Percentiles rank a stretch among this genome's conserved stretches.
Evolutionary conservation across 2,888 invertebrate genomes (phyloP).

Genomic region (Morpho helenor): DNA sequence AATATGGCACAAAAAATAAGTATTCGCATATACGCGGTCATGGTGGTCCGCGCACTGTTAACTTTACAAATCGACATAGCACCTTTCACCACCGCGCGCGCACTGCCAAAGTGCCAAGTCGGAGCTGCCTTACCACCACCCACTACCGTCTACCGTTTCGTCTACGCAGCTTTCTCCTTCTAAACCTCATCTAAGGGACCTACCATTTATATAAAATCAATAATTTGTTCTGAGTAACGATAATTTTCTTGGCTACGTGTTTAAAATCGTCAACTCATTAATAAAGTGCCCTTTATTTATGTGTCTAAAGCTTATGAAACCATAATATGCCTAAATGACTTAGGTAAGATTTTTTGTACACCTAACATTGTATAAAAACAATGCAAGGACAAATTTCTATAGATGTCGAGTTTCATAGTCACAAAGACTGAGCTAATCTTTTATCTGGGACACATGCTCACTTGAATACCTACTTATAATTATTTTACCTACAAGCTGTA

Average conservation of each 20-base stretch:
- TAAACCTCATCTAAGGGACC: slow-evolving; percentile 31
- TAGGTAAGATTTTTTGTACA: slow-evolving; percentile 5
- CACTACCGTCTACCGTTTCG: slow-evolving; percentile 54
- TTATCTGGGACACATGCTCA: neutral
- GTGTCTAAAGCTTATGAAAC: no score
- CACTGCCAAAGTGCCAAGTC: slow-evolving; percentile 47
- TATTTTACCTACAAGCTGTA: no score
- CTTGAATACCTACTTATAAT: neutral
- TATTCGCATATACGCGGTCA: slow-evolving; percentile 60
- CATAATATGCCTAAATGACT: neutral
- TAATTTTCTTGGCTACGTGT: no score
- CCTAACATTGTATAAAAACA: neutral
- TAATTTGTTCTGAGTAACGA: neutral
- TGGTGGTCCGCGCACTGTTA: slow-evolving; percentile 48
- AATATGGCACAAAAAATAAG: slow-evolving; percentile 63
- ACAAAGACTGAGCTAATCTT: neutral
- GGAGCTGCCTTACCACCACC: slow-evolving; percentile 33
- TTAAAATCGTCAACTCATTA: no score
- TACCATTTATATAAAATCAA: slow-evolving; percentile 3
- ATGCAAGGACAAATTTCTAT: slow-evolving; percentile 3
- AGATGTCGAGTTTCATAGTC: neutral
- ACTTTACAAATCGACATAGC: slow-evolving; percentile 53
- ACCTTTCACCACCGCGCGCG: slow-evolving; percentile 73
- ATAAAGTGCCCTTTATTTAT: no score
- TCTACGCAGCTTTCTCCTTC: slow-evolving; percentile 64